Base-by-base conservation (phyloP, 2,797 vertebrate genomes). In the Gadopsis bispinosus region DNA sequence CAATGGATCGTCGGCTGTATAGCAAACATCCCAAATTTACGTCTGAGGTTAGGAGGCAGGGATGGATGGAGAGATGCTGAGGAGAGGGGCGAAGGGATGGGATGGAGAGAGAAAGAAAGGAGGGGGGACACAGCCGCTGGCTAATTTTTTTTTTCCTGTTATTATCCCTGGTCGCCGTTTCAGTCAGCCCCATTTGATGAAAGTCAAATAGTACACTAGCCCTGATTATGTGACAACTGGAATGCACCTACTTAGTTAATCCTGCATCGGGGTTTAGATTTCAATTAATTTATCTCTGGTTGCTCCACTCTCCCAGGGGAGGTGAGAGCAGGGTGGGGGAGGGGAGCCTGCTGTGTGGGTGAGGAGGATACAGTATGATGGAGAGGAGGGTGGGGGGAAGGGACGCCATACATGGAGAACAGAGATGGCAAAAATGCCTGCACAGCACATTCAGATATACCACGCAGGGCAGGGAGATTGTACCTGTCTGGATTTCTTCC, bases 241-340 rank as follows among this genome's bases (percentile, higher is more conserved):
- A 94, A 94, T 94, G 94, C 92, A 94, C 94, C 92, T 94, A 94
- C 89, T 94, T 93, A 91, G 86, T 93, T 93, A 94, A 95, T 94
- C 92, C 91, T 84, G 85, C 88, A 83, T 88, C 87, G 68, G 83
- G 91, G 92, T 95, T 95, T 93, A 92, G 87, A 90, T 93, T 94
- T 94, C 89, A 91, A 93, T 94, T 94, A 92, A 94, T 95, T 94
- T 92, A 85, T 91, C 86, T 90, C 81, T 78, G 86, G 87, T 88
- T 89, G 87, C 86, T 85, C 85, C 80, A 75, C 90, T 81, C 85
- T 88, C 89, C 90, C 88, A 54, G 54, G 86, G 64, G 90, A 56
- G 69, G 77, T 39, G 86, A 72, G 75, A 75, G 86, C 53, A 37
- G 70, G 78, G 76, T 85, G 86, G 89, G 86, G 90, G 89, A 87